These are phyloP conservation scores for Cremastobaeus sp. DNA, from an alignment of 2,888 invertebrate genomes.

Conservation along the genomic window DNA sequence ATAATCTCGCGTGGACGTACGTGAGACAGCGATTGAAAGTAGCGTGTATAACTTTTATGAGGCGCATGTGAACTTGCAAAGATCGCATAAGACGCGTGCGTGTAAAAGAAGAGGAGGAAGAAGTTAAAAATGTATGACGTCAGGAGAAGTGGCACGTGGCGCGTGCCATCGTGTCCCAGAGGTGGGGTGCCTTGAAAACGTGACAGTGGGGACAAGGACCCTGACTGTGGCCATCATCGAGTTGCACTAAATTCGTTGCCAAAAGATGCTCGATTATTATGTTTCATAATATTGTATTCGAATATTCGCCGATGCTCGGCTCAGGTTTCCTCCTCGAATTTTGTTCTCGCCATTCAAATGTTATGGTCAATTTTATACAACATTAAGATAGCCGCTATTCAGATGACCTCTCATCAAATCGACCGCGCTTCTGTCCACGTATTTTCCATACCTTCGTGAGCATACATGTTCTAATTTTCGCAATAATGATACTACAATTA, in stretches of 20 bases:
- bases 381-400: background rate
- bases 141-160: conserved; percentile 73
- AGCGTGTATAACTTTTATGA: conserved; percentile 27
- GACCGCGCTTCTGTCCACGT: no score
- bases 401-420: conserved; percentile 11
- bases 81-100: conserved; percentile 63
- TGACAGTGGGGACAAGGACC: conserved; percentile 54
- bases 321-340: conserved; percentile 45
- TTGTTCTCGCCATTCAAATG: conserved; percentile 30
- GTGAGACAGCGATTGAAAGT: conserved; percentile 23
- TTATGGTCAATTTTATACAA: background rate
- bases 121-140: conserved; percentile 69
- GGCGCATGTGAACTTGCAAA: conserved; percentile 4
- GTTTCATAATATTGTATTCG: conserved; percentile 49
- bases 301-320: conserved; percentile 21
- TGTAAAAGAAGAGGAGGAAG: conserved; percentile 55
- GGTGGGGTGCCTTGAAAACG: conserved; percentile 47
- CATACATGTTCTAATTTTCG: no score
- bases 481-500: no score
- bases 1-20: conserved; percentile 17
- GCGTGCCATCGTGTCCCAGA: conserved; percentile 69
- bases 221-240: conserved; percentile 43
- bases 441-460: no score
- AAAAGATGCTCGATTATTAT: conserved; percentile 46
- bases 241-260: conserved; percentile 38